Base-by-base conservation (phyloP, 2,888 invertebrate genomes). In the Choristoneura rosaceana region DNA sequence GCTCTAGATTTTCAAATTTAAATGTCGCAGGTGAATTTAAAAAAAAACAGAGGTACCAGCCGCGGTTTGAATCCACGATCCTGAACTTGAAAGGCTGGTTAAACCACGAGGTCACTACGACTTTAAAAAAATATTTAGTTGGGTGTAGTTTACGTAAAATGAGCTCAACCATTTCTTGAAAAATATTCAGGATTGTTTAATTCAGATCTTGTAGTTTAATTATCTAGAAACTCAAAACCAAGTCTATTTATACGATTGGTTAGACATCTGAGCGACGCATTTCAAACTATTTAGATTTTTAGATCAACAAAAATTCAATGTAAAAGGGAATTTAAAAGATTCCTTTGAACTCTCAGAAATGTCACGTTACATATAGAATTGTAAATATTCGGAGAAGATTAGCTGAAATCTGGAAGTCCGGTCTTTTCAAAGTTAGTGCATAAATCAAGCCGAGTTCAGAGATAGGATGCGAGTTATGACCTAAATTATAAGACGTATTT, bases 381-480 rank as follows among this genome's bases (percentile, higher is more conserved):
- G 12, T 10, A 55, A 55, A 55, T 25, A 55, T 10, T 25, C 55
- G 10, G 10, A 10, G 55, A 25, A 55, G 55, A 55, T 55, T 55
- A 55, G 25, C 3, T 4, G 10, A 10, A 12, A 14, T 14, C 25
- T 10, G 9, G 15, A 55, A 55, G 12, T 55, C 25, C 10, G 1
- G 55, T 12, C 55, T 25, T 25, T 55, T 55, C 25, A 55, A 55
- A 55, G 55, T 55, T 55, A 55, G 12, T 12, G 10, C 10, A 5
- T 55, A 55, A 55, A 55, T 55, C 55, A 55, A 25, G 55, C 10
- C 4, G 25, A 25, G 25, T 10, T 52, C 38, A 9, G 55, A 55
- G 55, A 55, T 55, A 55, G 55, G 9, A 52, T 55, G 25, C 25
- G 25, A 55, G 55, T 55, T 55, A 55, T 55, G 55, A 17, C 55